phyloP scores from a whole-genome alignment of 2,113 vertebrate genomes.

The Carassius gibelio region DNA sequence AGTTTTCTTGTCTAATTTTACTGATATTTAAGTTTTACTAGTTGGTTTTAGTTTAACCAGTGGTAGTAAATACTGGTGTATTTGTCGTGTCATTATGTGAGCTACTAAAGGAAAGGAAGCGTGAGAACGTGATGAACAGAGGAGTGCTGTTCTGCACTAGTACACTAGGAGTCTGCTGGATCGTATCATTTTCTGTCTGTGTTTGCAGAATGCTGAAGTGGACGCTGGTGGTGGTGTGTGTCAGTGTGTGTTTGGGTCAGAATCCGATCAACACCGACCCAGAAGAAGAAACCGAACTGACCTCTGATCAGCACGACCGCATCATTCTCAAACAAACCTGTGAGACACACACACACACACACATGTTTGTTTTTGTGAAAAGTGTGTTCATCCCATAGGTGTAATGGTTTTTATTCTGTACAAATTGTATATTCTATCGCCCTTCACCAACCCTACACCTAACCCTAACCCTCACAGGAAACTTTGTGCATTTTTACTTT shows the following conservation, averaged over 20 bases:
- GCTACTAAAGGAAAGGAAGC: background rate
- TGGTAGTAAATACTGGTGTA: background rate
- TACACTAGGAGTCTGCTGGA: background rate
- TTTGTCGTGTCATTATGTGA: background rate
- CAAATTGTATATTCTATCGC: too few relatives aligned
- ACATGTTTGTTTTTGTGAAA: conserved; percentile 4
- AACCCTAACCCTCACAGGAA: too few relatives aligned
- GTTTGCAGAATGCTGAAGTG: conserved; percentile 40
- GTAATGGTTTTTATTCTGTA: too few relatives aligned
- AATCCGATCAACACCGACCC: conserved; percentile 52
- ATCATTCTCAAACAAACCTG: conserved; percentile 58
- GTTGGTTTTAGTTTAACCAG: background rate
- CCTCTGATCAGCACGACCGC: conserved; percentile 15
- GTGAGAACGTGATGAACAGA: background rate
- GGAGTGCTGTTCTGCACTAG: background rate
- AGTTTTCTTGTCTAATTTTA: background rate
- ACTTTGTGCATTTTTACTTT: too few relatives aligned
- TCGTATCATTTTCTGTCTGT: background rate
- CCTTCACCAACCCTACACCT: too few relatives aligned
- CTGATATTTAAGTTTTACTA: too few relatives aligned
- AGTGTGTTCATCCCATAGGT: too few relatives aligned
- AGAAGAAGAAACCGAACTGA: background rate
- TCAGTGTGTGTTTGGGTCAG: conserved; percentile 24
- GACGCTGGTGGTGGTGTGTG: conserved; percentile 29
- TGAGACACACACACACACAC: conserved; percentile 55